Percentiles rank a stretch among this genome's conserved stretches.
Conservation (phyloP, 1,140 invertebrate species). For the Bombus ignitus region DNA sequence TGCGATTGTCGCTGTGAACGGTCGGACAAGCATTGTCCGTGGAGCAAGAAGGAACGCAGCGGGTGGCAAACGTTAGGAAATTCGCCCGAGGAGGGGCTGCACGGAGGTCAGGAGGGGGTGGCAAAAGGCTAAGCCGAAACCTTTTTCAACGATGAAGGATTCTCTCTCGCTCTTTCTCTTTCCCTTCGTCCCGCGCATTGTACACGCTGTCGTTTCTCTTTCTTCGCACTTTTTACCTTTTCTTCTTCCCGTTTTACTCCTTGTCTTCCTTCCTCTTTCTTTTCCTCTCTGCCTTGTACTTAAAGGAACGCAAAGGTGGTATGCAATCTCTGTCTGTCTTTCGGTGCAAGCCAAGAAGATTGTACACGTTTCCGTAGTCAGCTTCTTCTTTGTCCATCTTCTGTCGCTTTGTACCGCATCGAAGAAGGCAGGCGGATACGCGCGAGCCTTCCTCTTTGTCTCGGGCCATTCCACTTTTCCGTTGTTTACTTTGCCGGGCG, state of each 20-base stretch:
- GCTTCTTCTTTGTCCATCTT: slow-evolving; percentile 27
- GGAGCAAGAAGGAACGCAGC: slow-evolving; percentile 66
- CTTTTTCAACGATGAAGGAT: slow-evolving; percentile 56
- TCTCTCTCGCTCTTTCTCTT: slow-evolving; percentile 5
- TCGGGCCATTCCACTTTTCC: slow-evolving; percentile 10
- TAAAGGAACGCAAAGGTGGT: not conserved
- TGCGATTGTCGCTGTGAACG: slow-evolving; percentile 72
- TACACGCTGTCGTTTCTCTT: not conserved
- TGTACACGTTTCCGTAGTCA: not conserved
- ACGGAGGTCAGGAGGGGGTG: slow-evolving; percentile 49
- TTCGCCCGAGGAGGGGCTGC: slow-evolving; percentile 56
- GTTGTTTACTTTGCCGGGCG: slow-evolving; percentile 28
- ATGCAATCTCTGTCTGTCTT: not conserved
- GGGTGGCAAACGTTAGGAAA: slow-evolving; percentile 71
- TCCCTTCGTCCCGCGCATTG: not conserved
- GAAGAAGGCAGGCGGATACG: not conserved
- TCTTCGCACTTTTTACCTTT: not conserved
- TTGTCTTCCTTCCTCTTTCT: not conserved
- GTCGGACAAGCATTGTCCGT: slow-evolving; percentile 73
- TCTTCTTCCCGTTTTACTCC: not conserved
- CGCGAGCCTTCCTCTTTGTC: slow-evolving; percentile 16
- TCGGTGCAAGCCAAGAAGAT: slow-evolving; percentile 10
- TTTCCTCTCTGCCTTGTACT: not conserved
- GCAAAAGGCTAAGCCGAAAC: slow-evolving; percentile 64
- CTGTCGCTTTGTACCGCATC: not conserved